phyloP scores from a whole-genome alignment of 2,113 vertebrate genomes.

The Sitta europaea region DNA sequence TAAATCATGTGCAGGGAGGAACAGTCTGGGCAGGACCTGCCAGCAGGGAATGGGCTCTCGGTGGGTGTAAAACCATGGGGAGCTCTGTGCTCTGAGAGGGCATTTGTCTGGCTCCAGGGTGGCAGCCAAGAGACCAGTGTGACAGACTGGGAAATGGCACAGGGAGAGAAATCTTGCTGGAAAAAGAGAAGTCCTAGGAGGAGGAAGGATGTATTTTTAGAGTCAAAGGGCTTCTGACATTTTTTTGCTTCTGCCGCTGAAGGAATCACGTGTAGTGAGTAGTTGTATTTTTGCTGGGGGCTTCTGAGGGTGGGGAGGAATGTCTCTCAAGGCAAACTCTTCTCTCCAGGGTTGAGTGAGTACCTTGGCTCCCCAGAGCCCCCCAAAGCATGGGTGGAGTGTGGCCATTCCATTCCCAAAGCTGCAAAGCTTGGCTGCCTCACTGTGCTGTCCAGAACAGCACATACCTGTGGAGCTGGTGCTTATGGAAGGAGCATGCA shows the following conservation, averaged over 20 bases:
- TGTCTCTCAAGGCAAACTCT: background rate
- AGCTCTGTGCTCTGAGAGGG: background rate
- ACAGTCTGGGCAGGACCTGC: background rate
- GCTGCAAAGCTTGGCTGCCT: accelerated
- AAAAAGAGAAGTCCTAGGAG: slow-evolving; percentile 32
- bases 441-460: accelerated
- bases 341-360: background rate
- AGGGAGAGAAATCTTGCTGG: background rate
- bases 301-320: background rate
- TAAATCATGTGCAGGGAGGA: background rate
- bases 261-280: background rate
- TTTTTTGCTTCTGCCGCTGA: background rate
- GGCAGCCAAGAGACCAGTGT: background rate
- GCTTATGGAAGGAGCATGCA: background rate
- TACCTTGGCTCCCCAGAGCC: background rate
- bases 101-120: background rate
- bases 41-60: background rate
- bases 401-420: background rate
- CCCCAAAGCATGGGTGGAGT: background rate
- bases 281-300: background rate
- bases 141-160: background rate
- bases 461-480: background rate
- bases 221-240: background rate
- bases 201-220: slow-evolving; percentile 15
- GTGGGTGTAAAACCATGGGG: background rate